A percentile compares a stretch with the other conserved stretches of the same genome.
Evolutionary conservation across 2,113 vertebrate species (phyloP).

Genomic region (Menidia beryllina): DNA sequence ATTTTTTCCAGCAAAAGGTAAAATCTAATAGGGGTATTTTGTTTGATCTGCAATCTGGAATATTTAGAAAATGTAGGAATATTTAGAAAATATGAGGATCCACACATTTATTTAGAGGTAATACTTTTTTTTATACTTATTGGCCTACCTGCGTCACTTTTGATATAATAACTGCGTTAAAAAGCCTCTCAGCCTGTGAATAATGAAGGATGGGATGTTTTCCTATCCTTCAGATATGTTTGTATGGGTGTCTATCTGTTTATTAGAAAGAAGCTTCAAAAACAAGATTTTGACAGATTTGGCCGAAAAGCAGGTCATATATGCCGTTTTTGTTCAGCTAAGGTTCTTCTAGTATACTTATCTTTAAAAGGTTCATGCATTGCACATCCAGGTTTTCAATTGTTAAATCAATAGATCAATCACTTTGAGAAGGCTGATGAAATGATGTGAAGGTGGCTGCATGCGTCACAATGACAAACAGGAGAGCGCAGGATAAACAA

Average conservation of each 20-base stretch:
- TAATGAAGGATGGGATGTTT: constrained; percentile 16
- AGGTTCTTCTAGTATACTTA: constrained; percentile 34
- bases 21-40: not conserved
- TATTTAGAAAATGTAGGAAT: no score
- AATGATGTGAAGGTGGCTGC: constrained; percentile 45
- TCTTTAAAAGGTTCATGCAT: constrained; percentile 40
- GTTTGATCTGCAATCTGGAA: not conserved
- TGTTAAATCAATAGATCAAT: constrained; percentile 64
- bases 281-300: constrained; percentile 24
- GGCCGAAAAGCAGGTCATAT: constrained; percentile 1
- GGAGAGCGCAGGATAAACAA: constrained; percentile 62
- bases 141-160: not conserved
- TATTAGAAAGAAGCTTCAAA: constrained; percentile 11
- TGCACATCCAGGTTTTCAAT: constrained; percentile 45
- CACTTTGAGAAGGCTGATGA: constrained; percentile 33
- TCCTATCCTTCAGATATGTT: constrained; percentile 28
- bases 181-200: constrained; percentile 3
- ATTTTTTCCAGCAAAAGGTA: not conserved
- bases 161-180: not conserved
- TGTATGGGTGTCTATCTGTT: constrained; percentile 39
- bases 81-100: no score
- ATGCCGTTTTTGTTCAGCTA: constrained; percentile 21
- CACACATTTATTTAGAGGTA: no score
- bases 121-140: not conserved
- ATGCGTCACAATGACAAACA: constrained; percentile 65